These are phyloP conservation scores for Hirtodrosophila histrioides DNA, from an alignment of 2,888 invertebrate species.

Conservation along the genomic window DNA sequence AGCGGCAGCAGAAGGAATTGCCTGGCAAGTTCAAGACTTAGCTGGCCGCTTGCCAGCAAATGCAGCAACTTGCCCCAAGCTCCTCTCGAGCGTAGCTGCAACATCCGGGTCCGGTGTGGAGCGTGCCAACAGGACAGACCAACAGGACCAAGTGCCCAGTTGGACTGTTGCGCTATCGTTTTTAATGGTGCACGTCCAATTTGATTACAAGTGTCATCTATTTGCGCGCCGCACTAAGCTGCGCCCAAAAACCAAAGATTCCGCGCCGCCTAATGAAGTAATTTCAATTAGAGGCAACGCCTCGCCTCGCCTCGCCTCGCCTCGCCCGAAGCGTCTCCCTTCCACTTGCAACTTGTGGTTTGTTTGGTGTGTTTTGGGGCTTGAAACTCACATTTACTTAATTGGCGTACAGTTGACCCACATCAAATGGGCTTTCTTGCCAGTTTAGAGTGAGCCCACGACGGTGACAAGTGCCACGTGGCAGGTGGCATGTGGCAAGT, in stretches of 20 bases:
- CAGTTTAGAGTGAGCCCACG: no score
- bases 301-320: conserved; percentile 8
- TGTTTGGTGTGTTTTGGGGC: conserved; percentile 15
- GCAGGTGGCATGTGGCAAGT: conserved; percentile 5
- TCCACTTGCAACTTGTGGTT: conserved; percentile 26
- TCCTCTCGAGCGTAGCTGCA: conserved; percentile 61
- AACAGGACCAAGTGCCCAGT: conserved; percentile 18
- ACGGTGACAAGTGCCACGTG: conserved; percentile 33
- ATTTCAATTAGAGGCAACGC: conserved; percentile 66
- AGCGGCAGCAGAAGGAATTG: conserved; percentile 46
- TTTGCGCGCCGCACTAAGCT: conserved; percentile 47
- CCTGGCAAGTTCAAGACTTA: conserved; percentile 52
- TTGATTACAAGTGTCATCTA: conserved; percentile 77
- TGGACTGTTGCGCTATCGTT: conserved; percentile 52
- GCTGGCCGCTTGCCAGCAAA: conserved; percentile 34
- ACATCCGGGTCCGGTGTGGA: conserved; percentile 56
- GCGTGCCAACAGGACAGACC: conserved; percentile 13
- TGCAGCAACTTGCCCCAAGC: conserved; percentile 16
- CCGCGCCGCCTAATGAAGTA: conserved; percentile 71
- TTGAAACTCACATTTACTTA: conserved; percentile 32
- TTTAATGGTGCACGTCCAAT: conserved; percentile 78
- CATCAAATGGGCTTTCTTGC: conserved; percentile 44
- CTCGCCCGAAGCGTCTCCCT: neutral
- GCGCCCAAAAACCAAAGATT: conserved; percentile 35
- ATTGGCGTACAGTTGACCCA: conserved; percentile 56